These are phyloP conservation scores for Dasypogon diadema DNA, from an alignment of 2,888 invertebrate genomes.

Conservation along the genomic window DNA sequence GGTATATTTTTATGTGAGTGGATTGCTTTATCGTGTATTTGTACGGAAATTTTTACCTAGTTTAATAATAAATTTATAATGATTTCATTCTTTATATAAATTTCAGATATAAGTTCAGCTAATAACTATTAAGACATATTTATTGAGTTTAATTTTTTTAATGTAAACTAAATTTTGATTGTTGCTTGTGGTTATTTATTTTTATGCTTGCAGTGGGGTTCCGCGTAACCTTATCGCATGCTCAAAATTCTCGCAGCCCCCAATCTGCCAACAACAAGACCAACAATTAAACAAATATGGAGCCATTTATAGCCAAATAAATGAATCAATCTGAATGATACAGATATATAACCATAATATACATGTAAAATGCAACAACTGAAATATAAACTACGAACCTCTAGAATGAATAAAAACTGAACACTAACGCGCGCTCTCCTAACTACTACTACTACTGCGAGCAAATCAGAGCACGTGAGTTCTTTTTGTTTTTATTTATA, in stretches of 20 bases:
- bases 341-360: slow-evolving; percentile 68
- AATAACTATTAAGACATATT: slow-evolving; percentile 38
- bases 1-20: no score
- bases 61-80: no score
- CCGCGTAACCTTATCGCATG: slow-evolving; percentile 90
- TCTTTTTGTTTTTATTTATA: slow-evolving; percentile 60
- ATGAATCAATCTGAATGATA: slow-evolving; percentile 66
- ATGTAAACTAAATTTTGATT: slow-evolving; percentile 59
- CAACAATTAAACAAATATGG: slow-evolving; percentile 69
- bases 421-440: slow-evolving; percentile 58
- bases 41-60: no score
- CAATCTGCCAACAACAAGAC: slow-evolving; percentile 68
- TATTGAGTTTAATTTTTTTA: slow-evolving; percentile 52
- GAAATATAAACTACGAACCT: slow-evolving; percentile 36
- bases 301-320: slow-evolving; percentile 59
- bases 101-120: slow-evolving; percentile 29
- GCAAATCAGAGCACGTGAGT: slow-evolving; percentile 60
- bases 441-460: slow-evolving; percentile 56
- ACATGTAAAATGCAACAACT: slow-evolving; percentile 43
- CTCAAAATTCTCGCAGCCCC: slow-evolving; percentile 70
- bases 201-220: slow-evolving; percentile 86
- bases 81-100: no score
- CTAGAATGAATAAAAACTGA: slow-evolving; percentile 44
- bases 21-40: no score
- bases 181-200: slow-evolving; percentile 61